Evolutionary conservation across 2,888 invertebrate genomes (phyloP), one percentile per base, ranked within the genome.

Genomic region (Atethmia centrago): DNA sequence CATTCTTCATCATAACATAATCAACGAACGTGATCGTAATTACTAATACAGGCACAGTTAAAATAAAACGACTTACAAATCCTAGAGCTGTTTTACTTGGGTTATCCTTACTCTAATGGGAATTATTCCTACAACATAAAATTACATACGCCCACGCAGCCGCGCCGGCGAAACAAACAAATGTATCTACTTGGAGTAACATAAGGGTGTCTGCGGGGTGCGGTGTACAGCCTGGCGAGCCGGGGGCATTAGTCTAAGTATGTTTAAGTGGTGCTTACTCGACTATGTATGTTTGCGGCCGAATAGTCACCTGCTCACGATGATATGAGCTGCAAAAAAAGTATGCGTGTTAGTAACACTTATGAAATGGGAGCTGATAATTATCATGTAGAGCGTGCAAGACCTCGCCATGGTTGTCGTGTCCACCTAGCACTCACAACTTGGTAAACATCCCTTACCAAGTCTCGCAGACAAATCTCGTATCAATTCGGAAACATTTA

Each of bases 301-400:
- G 95, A 93, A 86, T 83, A 87, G 92, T 94, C 95, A 94, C 95
- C 77, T 92, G 96, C 96, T 96, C 96, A 96, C 96, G 96, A 95
- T 92, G 96, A 96, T 95, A 96, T 96, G 94, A 96, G 96, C 96
- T 96, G 96, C 63, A 86, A 89, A 80, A 58, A 75, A 74, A 81
- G 67, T 61, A 59, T 45, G 47, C 8, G 25, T 31, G 28, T 78
- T 75, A 85, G 36, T 53, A 51, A 42, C 59, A 72, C n/a, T 67
- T 65, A 25, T 31, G 12, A n/a, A 25, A n/a, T 42, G 28, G 8
- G 3, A 28, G n/a, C n/a, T 31, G 31, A n/a, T n/a, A n/a, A n/a
- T n/a, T n/a, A n/a, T n/a, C n/a, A n/a, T n/a, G n/a, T n/a, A n/a
- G n/a, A 74, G 51, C 40, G 31, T 61, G 47, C 14, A 74, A 16